Evolutionary conservation across 2,797 vertebrate genomes (phyloP), one percentile per base, ranked within the genome.

Genomic region (Setipinna tenuifilis): DNA sequence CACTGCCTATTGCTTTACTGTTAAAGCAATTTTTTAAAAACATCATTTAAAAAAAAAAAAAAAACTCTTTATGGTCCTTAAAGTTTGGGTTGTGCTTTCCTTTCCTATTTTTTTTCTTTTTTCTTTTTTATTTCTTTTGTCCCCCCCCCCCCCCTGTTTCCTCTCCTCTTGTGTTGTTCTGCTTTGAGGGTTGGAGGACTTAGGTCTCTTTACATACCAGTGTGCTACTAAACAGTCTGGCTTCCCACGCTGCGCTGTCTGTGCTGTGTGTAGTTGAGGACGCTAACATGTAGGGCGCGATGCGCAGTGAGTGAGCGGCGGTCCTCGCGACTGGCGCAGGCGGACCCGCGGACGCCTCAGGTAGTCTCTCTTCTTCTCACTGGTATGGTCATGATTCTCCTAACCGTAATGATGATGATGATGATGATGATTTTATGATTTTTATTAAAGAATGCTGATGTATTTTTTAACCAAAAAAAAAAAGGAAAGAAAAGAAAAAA

Each of bases 71-170:
- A 44, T 84, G 92, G 91, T 95, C 93, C 94, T 95, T 86, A 93
- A 94, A 94, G 95, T 95, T 94, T 94, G 90, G 93, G 93, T 96
- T 96, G 95, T 96, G 95, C 95, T 96, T 96, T 96, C 93, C 91
- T 93, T 88, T 87, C 91, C 89, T 88, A 86, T 88, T 88, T 86
- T 92, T 88, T 84, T 83, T 91, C 93, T 71, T 71, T 68, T 86
- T 83, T 85, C 28, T 46, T 85, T 93, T 92, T 48, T 21, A 19
- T 50, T 48, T 25, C 17, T 80, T 12, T 10, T 48, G 65, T 21
- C 57, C 9, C 3, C 25, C 23, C 50, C 28, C 83, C 85, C 82
- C 85, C 88, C 83, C 17, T 90, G 89, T 84, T 89, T 86, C 85
- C 91, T 88, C 83, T 89, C 84, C 58, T 59, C 58, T 59, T 59